Evolutionary conservation across 2,113 vertebrate genomes (phyloP).

Genomic region (Pristiophorus japonicus): DNA sequence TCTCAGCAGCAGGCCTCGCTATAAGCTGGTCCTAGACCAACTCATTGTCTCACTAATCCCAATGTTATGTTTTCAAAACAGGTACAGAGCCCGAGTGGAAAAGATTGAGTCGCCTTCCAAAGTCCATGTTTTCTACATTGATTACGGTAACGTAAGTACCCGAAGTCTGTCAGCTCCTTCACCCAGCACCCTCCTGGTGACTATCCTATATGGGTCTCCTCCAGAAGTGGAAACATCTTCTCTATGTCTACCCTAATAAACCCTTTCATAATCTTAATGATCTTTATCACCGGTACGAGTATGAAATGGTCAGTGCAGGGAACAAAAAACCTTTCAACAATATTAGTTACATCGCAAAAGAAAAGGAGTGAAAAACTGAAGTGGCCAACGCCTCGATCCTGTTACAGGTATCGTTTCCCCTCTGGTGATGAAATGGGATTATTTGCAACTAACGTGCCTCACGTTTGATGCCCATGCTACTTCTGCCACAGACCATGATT

Average conservation of each 20-base stretch:
- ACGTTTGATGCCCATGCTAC: not conserved
- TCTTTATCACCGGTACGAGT: not conserved
- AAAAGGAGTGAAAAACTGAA: not conserved
- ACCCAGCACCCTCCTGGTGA: not conserved
- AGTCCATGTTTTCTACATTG: slow-evolving; percentile 91
- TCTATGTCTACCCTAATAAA: not conserved
- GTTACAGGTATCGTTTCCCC: not conserved
- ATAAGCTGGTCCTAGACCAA: not conserved
- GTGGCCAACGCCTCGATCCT: not conserved
- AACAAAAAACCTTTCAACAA: not conserved
- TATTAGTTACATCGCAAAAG: not conserved
- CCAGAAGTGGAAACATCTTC: not conserved
- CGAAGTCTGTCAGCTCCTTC: not conserved
- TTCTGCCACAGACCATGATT: not conserved
- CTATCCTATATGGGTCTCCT: not conserved
- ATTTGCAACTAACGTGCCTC: not conserved
- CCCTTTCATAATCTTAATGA: not conserved
- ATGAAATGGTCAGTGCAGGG: not conserved
- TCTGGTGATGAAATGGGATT: not conserved
- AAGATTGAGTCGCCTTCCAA: slow-evolving; percentile 77
- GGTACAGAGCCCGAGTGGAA: slow-evolving; percentile 93
- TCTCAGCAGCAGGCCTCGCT: not conserved
- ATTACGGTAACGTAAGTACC: slow-evolving; percentile 91
- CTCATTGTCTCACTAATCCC: not conserved
- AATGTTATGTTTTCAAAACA: slow-evolving; percentile 46